Conservation (phyloP, 1,140 invertebrate genomes). For the Pachypsylla venusta region DNA sequence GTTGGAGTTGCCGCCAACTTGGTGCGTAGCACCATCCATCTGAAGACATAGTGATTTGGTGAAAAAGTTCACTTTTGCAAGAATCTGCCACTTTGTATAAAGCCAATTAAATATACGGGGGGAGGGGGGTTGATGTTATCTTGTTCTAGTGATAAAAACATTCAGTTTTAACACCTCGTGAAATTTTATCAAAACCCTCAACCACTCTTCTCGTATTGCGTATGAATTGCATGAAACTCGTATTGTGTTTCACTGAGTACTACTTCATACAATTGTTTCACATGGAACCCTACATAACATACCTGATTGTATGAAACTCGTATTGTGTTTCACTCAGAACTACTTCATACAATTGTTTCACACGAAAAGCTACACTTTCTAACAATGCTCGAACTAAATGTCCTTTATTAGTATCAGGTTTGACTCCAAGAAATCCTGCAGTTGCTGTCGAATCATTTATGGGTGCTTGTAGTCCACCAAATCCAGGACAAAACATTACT, state of each 20-base stretch:
- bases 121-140: too few species aligned
- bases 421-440: constrained; percentile 70
- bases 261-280: not conserved
- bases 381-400: constrained; percentile 70
- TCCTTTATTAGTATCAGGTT: constrained; percentile 53
- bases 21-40: too few species aligned
- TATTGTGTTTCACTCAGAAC: constrained; percentile 48
- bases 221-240: not conserved
- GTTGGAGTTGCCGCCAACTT: too few species aligned
- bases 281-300: constrained; percentile 11
- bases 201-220: too few species aligned
- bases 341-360: constrained; percentile 58
- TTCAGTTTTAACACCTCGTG: too few species aligned
- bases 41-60: too few species aligned
- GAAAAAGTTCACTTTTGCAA: too few species aligned
- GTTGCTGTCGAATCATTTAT: constrained; percentile 72
- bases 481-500: not conserved
- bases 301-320: constrained; percentile 44
- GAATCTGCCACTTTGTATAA: too few species aligned
- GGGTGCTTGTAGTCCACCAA: constrained; percentile 49
- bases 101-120: too few species aligned
- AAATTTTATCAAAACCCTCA: too few species aligned
- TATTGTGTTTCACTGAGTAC: not conserved
- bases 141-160: too few species aligned
- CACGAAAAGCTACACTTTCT: constrained; percentile 72